Base-by-base conservation (phyloP, 1,140 invertebrate genomes). In the Lamellibrachia luymesi region DNA sequence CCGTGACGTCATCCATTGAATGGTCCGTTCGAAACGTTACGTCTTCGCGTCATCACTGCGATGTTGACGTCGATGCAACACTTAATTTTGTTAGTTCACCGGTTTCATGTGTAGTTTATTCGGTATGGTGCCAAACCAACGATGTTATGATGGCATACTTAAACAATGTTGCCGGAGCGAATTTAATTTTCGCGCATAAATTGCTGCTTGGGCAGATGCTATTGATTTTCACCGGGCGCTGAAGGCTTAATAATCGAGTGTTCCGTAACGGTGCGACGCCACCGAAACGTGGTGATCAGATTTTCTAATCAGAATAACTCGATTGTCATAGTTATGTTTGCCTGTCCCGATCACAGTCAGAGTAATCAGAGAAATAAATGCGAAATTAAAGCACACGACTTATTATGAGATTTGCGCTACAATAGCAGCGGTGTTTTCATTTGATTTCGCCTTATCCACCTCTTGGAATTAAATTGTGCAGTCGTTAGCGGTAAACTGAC, bases 261-360 rank as follows among this genome's bases (percentile, higher is more conserved):
- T 80, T 80, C 64, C 64, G 64, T 80, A 80, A 80, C 25, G 1
- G 64, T 22, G 25, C 64, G 25, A 80, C 64, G 64, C 64, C 64
- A 80, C 64, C 64, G 17, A 80, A 4, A 80, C 64, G 64, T 80
- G 64, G 13, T 80, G 64, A 80, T 80, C 64, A 80, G 64, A 80
- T 80, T 80, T 80, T 80, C 64, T 80, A 80, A 80, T 80, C 64
- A 80, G 64, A 80, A 80, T 80, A 80, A 80, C 64, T 80, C 64
- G 64, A 80, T 80, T 80, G 64, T 17, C 64, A 22, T 80, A 80
- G 13, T 80, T 80, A 80, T 10, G 64, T 8, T 80, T 80, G 13
- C 64, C 64, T 80, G 52, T 80, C 64, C 13, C 64, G 64, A 80
- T 80, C 64, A 17, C 17, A 17, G 64, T 4, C 13, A 80, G 13